phyloP scores from a whole-genome alignment of 92 coral and sea anemone species.

The Heteractis magnifica region DNA sequence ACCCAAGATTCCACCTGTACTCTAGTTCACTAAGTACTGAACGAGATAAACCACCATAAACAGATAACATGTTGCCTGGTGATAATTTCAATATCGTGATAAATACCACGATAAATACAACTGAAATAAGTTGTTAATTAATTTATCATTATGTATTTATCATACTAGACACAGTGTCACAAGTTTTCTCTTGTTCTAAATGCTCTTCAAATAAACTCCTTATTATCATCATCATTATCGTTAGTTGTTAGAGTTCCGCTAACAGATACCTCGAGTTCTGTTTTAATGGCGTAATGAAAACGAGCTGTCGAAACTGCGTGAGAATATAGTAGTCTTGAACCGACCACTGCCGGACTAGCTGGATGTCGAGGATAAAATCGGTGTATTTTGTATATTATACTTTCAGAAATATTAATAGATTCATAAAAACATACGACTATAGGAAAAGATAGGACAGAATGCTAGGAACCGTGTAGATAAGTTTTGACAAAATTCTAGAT shows the following conservation, averaged over 20 bases:
- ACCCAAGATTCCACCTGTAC: background rate
- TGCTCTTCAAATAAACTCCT: conserved; percentile 12
- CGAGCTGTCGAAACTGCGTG: too few relatives aligned
- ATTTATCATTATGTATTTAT: conserved; percentile 30
- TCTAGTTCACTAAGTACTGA: background rate
- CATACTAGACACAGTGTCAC: conserved; percentile 21
- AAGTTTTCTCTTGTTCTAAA: conserved; percentile 2
- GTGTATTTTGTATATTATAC: too few relatives aligned
- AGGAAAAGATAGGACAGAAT: too few relatives aligned
- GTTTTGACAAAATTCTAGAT: background rate
- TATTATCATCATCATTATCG: conserved; percentile 1
- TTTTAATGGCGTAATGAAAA: background rate
- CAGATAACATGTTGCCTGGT: background rate
- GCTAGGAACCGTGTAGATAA: too few relatives aligned
- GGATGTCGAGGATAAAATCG: too few relatives aligned
- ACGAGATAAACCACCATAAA: background rate
- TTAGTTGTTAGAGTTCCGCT: conserved; percentile 14
- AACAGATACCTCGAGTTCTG: background rate
- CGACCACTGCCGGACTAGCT: too few relatives aligned
- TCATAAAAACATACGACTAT: too few relatives aligned
- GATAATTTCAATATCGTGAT: conserved; percentile 17
- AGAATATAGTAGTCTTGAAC: too few relatives aligned
- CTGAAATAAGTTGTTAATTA: conserved; percentile 17
- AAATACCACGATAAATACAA: conserved; percentile 9
- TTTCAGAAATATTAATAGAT: too few relatives aligned